Conservation (phyloP, 2,797 vertebrate genomes). For the Florisuga fusca region DNA sequence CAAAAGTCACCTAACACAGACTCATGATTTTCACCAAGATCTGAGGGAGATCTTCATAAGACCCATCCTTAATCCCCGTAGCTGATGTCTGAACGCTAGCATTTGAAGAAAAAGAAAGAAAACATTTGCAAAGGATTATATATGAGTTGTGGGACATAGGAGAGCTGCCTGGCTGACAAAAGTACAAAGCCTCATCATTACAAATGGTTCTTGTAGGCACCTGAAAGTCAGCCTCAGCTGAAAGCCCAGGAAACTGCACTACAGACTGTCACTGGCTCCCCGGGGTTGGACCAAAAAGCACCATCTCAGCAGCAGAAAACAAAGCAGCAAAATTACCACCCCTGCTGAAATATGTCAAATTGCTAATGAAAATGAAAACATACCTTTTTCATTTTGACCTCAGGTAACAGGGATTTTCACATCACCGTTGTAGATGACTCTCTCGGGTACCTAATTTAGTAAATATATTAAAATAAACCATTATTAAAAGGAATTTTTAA, state of each 20-base stretch:
- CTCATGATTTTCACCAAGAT: slow-evolving; percentile 41
- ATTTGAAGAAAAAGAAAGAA: slow-evolving; percentile 59
- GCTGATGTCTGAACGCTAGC: not conserved
- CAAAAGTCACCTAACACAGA: slow-evolving; percentile 6
- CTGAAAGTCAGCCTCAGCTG: not conserved
- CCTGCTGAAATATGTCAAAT: slow-evolving; percentile 28
- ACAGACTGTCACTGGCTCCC: not conserved
- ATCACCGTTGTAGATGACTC: slow-evolving; percentile 86
- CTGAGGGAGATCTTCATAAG: slow-evolving; percentile 49
- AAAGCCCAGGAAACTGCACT: not conserved
- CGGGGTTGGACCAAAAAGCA: not conserved
- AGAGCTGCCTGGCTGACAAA: slow-evolving; percentile 36
- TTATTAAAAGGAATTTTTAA: slow-evolving; percentile 76
- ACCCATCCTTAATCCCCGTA: slow-evolving; percentile 34
- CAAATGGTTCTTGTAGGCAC: not conserved
- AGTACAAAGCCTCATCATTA: not conserved
- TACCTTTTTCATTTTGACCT: slow-evolving; percentile 80
- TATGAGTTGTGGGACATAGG: slow-evolving; percentile 14
- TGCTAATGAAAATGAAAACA: slow-evolving; percentile 66
- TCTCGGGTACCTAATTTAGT: slow-evolving; percentile 85
- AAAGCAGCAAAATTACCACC: not conserved
- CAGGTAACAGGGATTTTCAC: slow-evolving; percentile 81
- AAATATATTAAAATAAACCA: slow-evolving; percentile 84
- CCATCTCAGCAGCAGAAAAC: not conserved
- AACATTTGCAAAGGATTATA: slow-evolving; percentile 55